A percentile compares a stretch with the other conserved stretches of the same genome.
Conservation (phyloP, 2,888 invertebrate species). For the Gandaritis pyraliata region DNA sequence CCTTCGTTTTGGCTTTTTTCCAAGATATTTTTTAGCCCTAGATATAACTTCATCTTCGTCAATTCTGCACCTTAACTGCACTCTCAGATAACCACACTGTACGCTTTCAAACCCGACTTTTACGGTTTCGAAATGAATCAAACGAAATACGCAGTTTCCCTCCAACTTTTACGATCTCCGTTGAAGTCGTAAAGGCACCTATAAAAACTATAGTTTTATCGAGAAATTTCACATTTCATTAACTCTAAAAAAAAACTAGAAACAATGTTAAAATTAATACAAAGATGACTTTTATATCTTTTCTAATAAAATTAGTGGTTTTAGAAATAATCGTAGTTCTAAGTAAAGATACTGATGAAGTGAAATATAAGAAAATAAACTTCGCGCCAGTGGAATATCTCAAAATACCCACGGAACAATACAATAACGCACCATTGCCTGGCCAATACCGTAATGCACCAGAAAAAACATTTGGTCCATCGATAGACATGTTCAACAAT, state of each 20-base stretch:
- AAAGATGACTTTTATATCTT: slow-evolving; percentile 42
- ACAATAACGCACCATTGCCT: neutral
- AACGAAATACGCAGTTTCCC: slow-evolving; percentile 4
- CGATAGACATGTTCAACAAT: neutral
- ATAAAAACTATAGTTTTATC: slow-evolving; percentile 18
- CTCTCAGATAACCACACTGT: neutral
- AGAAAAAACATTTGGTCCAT: neutral
- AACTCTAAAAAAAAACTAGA: slow-evolving; percentile 18
- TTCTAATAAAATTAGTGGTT: slow-evolving; percentile 23
- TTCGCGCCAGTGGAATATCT: slow-evolving; percentile 16
- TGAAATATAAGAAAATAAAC: neutral
- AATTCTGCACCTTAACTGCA: too few relatives aligned
- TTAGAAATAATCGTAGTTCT: slow-evolving; percentile 19
- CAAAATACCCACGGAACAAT: slow-evolving; percentile 6
- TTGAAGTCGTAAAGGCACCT: slow-evolving; percentile 18
- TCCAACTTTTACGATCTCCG: slow-evolving; percentile 9
- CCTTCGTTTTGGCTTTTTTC: too few relatives aligned
- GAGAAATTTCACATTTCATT: slow-evolving; percentile 34
- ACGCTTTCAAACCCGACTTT: neutral
- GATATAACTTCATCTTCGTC: too few relatives aligned
- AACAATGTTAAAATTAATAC: slow-evolving; percentile 32
- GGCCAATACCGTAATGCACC: slow-evolving; percentile 9
- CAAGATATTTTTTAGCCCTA: too few relatives aligned
- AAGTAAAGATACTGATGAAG: neutral
- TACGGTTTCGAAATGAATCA: slow-evolving; percentile 3